Conservation (phyloP, 2,888 invertebrate genomes). For the Mamestra brassicae region DNA sequence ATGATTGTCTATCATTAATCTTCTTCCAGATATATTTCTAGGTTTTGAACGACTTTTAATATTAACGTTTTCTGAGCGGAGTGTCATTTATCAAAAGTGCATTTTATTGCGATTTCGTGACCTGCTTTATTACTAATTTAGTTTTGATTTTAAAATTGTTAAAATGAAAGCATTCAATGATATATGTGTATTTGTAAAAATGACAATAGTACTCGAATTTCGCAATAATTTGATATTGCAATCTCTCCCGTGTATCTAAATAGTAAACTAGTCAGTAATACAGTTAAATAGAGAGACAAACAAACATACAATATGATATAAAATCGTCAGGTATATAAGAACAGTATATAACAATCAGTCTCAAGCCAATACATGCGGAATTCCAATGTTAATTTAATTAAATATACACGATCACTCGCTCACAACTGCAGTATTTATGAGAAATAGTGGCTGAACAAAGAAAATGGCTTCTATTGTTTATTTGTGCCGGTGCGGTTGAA, state of each 20-base stretch:
- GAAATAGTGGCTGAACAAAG: not conserved
- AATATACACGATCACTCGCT: slow-evolving; percentile 71
- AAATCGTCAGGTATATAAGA: slow-evolving; percentile 77
- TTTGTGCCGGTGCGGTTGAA: slow-evolving; percentile 10
- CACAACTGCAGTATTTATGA: slow-evolving; percentile 61
- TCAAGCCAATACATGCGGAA: slow-evolving; percentile 84
- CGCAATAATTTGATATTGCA: not conserved
- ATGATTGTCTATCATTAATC: not conserved
- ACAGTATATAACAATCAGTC: slow-evolving; percentile 86
- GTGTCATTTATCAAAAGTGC: not conserved
- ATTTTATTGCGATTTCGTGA: slow-evolving; percentile 2
- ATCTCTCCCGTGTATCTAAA: slow-evolving; percentile 48
- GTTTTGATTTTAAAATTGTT: not conserved
- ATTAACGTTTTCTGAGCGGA: not conserved
- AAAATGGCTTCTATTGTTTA: slow-evolving; percentile 13
- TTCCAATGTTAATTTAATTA: slow-evolving; percentile 76
- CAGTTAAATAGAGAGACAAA: slow-evolving; percentile 66
- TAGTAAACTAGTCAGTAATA: slow-evolving; percentile 50
- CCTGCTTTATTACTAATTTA: not conserved
- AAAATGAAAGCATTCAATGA: not conserved
- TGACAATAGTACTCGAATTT: not conserved
- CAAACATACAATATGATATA: slow-evolving; percentile 73
- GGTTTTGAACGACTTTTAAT: slow-evolving; percentile 4
- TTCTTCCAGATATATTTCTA: slow-evolving; percentile 1
- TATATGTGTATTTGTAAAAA: not conserved